Base-by-base conservation (phyloP, 1,140 invertebrate species). In the Papilio polyxenes region DNA sequence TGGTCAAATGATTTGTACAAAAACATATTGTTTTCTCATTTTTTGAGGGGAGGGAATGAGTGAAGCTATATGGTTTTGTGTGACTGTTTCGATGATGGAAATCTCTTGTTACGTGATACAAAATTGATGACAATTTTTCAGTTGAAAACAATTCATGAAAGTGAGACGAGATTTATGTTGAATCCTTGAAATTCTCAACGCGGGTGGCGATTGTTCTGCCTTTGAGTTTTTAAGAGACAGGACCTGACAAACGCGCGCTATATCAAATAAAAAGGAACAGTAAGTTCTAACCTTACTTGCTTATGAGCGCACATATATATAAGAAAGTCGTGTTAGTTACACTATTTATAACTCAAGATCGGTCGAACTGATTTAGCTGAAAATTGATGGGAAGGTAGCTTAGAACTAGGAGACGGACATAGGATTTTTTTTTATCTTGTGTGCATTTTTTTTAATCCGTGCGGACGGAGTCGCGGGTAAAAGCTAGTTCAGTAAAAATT, bases 51-150 rank as follows among this genome's bases (percentile, higher is more conserved):
- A n/a, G 9, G 8, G 13, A 59, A 59, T n/a, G n/a, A 59, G n/a
- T 9, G 56, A 59, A 17, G 17, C 8, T 6, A 59, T 59, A 59
- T 59, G n/a, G 1, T 59, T 53, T 53, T 53, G n/a, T 59, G 6
- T 20, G 56, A 59, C 7, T 20, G 17, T 20, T 59, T 59, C n/a
- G n/a, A 3, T 9, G n/a, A 17, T 59, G 56, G 56, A 59, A 59
- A 59, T 59, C 56, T 59, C 17, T 7, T 59, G n/a, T 59, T 20
- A 59, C 56, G n/a, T 59, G 17, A 59, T 20, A 59, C 56, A 59
- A 20, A 59, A 59, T 59, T 59, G 56, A 59, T 20, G 56, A 59
- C 56, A 59, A 59, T 59, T 59, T 59, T 59, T 59, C 56, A 59
- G 17, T 59, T 20, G 56, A 59, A 59, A 59, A 59, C 56, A 59